phyloP scores from a whole-genome alignment of 2,797 vertebrate species.

The Enteromius paludinosus region DNA sequence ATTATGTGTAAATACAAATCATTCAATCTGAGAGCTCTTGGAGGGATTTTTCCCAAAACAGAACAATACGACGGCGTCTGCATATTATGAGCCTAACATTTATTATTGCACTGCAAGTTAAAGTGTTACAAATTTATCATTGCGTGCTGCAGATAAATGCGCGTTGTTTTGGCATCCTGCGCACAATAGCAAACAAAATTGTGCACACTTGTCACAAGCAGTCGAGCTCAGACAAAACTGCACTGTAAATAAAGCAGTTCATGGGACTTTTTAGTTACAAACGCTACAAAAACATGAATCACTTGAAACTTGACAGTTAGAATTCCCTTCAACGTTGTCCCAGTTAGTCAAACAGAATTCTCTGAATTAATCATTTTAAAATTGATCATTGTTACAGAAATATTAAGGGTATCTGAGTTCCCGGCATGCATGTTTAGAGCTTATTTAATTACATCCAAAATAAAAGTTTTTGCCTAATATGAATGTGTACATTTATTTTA shows the following conservation, averaged over 20 bases:
- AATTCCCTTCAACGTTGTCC: not conserved
- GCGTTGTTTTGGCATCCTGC: not conserved
- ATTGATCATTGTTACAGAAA: not conserved
- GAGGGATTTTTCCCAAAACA: not conserved
- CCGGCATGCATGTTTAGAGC: not conserved
- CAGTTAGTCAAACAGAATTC: not conserved
- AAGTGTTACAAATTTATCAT: not conserved
- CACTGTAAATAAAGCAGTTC: not conserved
- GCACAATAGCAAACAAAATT: not conserved
- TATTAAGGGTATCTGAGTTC: not conserved
- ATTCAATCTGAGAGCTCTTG: constrained; percentile 27
- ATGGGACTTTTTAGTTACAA: not conserved
- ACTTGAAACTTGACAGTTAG: not conserved
- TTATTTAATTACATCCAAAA: no score
- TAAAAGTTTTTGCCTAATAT: no score
- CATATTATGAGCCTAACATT: constrained; percentile 8
- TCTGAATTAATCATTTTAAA: not conserved
- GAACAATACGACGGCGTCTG: not conserved
- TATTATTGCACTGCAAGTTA: not conserved
- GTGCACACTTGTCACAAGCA: not conserved
- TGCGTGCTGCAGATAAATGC: not conserved
- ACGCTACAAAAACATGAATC: not conserved
- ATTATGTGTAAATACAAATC: constrained; percentile 37
- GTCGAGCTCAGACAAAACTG: not conserved
- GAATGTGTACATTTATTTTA: no score